Base-by-base conservation (phyloP, 37 sponge, comb jelly and placozoan species). In the Aphrocallistes beatrix region DNA sequence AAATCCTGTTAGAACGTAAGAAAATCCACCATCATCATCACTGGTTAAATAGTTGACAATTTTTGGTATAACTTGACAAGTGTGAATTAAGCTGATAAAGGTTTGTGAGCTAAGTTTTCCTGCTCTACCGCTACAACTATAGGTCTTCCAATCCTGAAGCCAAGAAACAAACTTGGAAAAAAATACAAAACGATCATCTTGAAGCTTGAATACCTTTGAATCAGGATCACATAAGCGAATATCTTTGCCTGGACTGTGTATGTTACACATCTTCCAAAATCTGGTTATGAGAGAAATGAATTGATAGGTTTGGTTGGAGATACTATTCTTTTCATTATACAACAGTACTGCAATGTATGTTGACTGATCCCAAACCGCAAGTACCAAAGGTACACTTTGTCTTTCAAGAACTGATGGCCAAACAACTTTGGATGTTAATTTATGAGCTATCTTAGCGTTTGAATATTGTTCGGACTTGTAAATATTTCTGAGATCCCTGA, bases 391-490 rank as follows among this genome's bases (percentile, higher is more conserved):
- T 19, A 60, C 75, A 60, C 75, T 60, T 60, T 60, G 75, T 28
- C 75, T 60, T 60, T 60, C 75, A 60, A 60, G 75, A 60, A 60
- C 75, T 60, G 75, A 60, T 60, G 75, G 75, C 75, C n/a, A 60
- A 32, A 60, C 75, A 60, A 60, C 75, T 60, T 60, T 60, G n/a
- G 75, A 60, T 60, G 75, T 32, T 60, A 60, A 60, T 60, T 60
- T 60, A 60, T 60, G 75, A 60, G 75, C 75, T 3, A 60, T 60
- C 75, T 60, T 60, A 60, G 75, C 75, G n/a, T 19, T 60, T 21
- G 75, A 60, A 28, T 60, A 60, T 28, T 60, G 75, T 30, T 60
- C 75, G 75, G 75, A 60, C 75, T 60, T 60, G 75, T 60, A 60
- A 32, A 60, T 60, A 60, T 60, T 32, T 60, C 75, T 60, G 75